Evolutionary conservation across 2,888 invertebrate genomes (phyloP), one percentile per base, ranked within the genome.

Genomic region (Luperina nickerlii): DNA sequence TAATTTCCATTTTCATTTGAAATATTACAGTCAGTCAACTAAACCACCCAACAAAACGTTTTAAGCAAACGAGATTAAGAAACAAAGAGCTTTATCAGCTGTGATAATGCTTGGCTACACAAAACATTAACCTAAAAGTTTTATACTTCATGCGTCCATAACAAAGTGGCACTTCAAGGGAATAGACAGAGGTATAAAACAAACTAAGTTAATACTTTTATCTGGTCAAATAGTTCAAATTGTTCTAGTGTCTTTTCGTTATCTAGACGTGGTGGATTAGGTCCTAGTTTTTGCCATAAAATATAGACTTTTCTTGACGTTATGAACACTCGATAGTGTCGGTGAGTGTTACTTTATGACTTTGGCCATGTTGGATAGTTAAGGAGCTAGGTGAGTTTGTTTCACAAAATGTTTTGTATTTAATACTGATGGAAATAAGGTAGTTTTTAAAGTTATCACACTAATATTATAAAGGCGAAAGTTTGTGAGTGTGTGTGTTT

Each of bases 151-250:
- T 78, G 84, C 76, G 79, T 78, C 68, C 70, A 72, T 77, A 83
- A 81, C 84, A 84, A 86, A 87, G 73, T 84, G 78, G 76, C 75
- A 88, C 84, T 87, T 86, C 77, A 45, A 83, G 79, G 32, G 18
- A 78, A 78, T 27, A 78, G 76, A 79, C 70, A 71, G 45, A 78
- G 74, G 75, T 76, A 84, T 79, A 78, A 78, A 74, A 81, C 76
- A 60, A 81, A 81, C 77, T 73, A 84, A 82, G 71, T 86, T 71
- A 15, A 54, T 68, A 67, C 80, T 88, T 88, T 87, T 87, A 87
- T 86, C 81, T 81, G 81, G 68, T 79, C 77, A 87, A 83, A 87
- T 86, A 86, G 86, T 88, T 76, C 77, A 83, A 76, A 78, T 76
- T 79, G 76, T 74, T 78, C 81, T 69, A 76, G 68, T 85, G 80